Conservation (phyloP, 2,113 vertebrate genomes). For the Trachemys scripta region DNA sequence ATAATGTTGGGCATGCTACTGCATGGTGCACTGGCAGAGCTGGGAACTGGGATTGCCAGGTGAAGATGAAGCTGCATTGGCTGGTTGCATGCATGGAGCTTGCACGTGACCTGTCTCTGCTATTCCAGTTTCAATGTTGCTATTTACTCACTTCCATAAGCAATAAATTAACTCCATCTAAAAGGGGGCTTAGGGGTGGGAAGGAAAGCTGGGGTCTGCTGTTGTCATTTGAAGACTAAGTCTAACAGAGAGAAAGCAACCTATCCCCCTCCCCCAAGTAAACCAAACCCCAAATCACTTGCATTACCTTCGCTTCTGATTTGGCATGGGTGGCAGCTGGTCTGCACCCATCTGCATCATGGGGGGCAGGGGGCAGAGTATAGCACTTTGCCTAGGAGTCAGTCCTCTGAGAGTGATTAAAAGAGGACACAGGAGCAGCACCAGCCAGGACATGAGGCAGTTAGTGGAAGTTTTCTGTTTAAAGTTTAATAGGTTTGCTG, state of each 20-base stretch:
- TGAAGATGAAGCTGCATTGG: neutral
- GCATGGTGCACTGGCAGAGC: neutral
- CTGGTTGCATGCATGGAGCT: too few species aligned
- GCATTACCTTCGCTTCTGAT: neutral
- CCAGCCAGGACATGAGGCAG: neutral
- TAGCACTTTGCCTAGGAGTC: neutral
- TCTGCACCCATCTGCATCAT: neutral
- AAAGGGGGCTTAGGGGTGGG: neutral
- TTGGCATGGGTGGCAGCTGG: too few species aligned
- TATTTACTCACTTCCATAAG: neutral
- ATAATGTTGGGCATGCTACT: neutral
- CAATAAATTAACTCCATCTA: neutral
- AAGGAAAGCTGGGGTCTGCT: neutral
- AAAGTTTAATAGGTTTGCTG: conserved; percentile 71
- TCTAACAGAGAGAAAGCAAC: neutral
- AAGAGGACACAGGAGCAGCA: neutral
- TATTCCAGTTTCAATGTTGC: neutral
- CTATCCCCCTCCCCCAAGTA: neutral
- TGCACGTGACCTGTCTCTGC: neutral
- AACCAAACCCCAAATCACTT: neutral
- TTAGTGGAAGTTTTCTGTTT: conserved; percentile 2
- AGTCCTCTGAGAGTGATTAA: neutral
- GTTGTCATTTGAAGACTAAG: neutral
- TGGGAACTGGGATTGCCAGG: too few species aligned
- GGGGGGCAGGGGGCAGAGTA: neutral